Percentiles rank a stretch among this genome's conserved stretches.
Conservation (phyloP, 2,888 invertebrate species). For the Coremacera marginata region DNA sequence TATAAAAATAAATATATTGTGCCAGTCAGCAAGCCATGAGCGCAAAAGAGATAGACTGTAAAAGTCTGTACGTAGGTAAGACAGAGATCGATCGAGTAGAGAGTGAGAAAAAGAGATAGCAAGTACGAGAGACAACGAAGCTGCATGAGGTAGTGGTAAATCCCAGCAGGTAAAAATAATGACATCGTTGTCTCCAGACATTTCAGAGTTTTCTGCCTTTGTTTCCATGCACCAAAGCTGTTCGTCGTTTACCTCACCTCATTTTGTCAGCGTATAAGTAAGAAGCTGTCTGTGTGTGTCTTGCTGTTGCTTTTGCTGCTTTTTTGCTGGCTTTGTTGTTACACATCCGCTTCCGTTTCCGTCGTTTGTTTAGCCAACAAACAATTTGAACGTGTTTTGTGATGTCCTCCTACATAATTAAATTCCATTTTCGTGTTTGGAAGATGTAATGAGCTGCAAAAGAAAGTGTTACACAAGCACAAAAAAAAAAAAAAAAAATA, state of each 20-base stretch:
- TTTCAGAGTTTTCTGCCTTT: not conserved
- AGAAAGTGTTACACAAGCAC: not conserved
- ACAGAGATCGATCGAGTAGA: not conserved
- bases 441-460: constrained; percentile 19
- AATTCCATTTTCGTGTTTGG: constrained; percentile 20
- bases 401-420: constrained; percentile 3
- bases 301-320: not conserved
- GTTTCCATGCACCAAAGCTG: not conserved
- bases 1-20: constrained; percentile 1
- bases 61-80: not conserved
- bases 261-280: not conserved
- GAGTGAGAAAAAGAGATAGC: not conserved
- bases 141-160: not conserved
- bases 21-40: not conserved
- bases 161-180: constrained; percentile 18
- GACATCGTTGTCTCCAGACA: constrained; percentile 19
- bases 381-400: constrained; percentile 14
- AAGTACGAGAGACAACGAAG: not conserved
- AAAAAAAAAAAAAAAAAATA: no score
- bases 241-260: not conserved
- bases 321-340: not conserved
- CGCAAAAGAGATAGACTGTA: not conserved
- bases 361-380: constrained; percentile 21
- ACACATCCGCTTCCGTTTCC: constrained; percentile 16
- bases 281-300: not conserved